These are phyloP conservation scores for Gobio occitaniae DNA, from an alignment of 2,797 vertebrate species.

Conservation along the genomic window DNA sequence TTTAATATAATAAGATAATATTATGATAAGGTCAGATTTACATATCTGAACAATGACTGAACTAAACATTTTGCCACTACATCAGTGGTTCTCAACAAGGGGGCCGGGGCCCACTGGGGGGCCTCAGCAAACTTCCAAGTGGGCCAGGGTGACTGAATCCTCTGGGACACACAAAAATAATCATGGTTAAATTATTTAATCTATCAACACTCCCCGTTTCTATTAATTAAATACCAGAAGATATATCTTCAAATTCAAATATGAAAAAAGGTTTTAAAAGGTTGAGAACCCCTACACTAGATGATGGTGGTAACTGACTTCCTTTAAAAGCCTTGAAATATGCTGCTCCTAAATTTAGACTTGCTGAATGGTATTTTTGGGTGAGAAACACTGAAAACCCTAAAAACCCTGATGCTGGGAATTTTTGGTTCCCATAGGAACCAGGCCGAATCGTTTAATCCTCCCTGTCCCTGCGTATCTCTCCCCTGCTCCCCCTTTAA, in stretches of 20 bases:
- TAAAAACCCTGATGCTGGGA: conserved; percentile 64
- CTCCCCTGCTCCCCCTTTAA: conserved; percentile 9
- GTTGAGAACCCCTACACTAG: neutral
- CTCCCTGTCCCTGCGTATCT: conserved; percentile 63
- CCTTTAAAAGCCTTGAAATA: neutral
- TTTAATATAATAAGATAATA: neutral
- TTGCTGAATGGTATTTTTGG: conserved; percentile 5
- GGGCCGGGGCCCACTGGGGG: neutral
- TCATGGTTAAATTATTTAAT: neutral
- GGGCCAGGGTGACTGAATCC: neutral
- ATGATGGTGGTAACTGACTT: neutral
- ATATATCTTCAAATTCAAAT: too few relatives aligned
- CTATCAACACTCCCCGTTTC: neutral
- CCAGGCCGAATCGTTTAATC: conserved; percentile 75
- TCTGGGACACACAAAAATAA: too few relatives aligned
- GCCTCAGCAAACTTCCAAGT: neutral
- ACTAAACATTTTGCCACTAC: neutral
- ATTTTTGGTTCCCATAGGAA: conserved; percentile 76
- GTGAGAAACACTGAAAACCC: conserved; percentile 23
- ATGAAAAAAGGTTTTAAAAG: neutral
- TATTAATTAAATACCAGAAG: neutral
- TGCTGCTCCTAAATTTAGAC: neutral
- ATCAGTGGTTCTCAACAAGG: neutral
- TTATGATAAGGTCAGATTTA: neutral
- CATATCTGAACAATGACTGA: neutral